A percentile compares a stretch with the other conserved stretches of the same genome.
Conservation (phyloP, 2,888 invertebrate genomes). For the Spodoptera picta region DNA sequence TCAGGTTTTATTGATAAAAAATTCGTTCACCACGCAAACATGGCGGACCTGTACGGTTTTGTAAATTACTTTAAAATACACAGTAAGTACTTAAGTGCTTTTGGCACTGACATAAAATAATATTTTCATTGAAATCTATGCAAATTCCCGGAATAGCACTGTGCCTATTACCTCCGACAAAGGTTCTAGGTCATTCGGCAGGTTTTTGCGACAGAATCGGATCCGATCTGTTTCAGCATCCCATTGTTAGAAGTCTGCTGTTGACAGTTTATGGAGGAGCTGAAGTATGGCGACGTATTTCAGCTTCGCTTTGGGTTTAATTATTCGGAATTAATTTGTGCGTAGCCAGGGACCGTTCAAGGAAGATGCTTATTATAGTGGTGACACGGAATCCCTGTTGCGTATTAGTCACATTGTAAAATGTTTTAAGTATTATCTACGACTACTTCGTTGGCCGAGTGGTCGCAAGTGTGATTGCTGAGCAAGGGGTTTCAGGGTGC, state of each 20-base stretch:
- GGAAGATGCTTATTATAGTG: slow-evolving; percentile 23
- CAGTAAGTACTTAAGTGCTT: too few species aligned
- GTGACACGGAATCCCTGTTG: background rate
- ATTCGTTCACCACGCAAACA: too few species aligned
- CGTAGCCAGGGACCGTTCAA: slow-evolving; percentile 19
- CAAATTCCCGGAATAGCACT: slow-evolving; percentile 20
- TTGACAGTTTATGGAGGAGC: slow-evolving; percentile 37
- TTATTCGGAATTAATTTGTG: slow-evolving; percentile 54
- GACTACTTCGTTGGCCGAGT: too few species aligned
- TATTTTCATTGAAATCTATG: slow-evolving; percentile 36
- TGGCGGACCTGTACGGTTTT: too few species aligned
- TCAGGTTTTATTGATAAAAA: too few species aligned
- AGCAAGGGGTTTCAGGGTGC: too few species aligned
- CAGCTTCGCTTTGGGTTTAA: slow-evolving; percentile 42
- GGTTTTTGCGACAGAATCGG: slow-evolving; percentile 39
- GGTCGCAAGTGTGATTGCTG: too few species aligned
- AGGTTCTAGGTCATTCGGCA: slow-evolving; percentile 34
- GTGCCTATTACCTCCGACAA: slow-evolving; percentile 26
- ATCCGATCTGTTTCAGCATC: slow-evolving; percentile 28
- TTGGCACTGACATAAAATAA: slow-evolving; percentile 1
- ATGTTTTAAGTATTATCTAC: too few species aligned
- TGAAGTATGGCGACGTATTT: slow-evolving; percentile 49
- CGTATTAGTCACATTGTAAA: too few species aligned
- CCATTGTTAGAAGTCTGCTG: slow-evolving; percentile 38
- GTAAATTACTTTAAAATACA: too few species aligned